A percentile compares a stretch with the other conserved stretches of the same genome.
Evolutionary conservation across 2,797 vertebrate genomes (phyloP).

Genomic region (Pseudochirops corinnae): DNA sequence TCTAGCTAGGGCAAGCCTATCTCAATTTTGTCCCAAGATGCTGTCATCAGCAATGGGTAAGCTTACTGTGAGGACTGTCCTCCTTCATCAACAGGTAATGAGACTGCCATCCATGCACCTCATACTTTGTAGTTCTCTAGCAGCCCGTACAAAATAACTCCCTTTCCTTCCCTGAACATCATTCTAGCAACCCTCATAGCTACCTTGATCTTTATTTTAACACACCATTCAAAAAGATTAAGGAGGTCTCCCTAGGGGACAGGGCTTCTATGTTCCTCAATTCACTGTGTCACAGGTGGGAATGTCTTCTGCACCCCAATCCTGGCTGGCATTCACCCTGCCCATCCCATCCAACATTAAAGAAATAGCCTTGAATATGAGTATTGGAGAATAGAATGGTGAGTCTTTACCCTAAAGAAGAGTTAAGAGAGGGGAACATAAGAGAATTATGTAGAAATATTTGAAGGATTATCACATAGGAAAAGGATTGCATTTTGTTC

Average conservation of each 20-base stretch:
- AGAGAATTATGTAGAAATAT: background rate
- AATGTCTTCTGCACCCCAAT: background rate
- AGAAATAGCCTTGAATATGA: background rate
- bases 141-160: background rate
- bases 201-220: background rate
- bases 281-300: background rate
- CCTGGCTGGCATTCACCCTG: background rate
- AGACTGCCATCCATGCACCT: background rate
- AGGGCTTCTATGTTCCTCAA: background rate
- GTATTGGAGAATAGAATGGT: background rate
- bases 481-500: background rate
- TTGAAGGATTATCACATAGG: background rate
- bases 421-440: background rate
- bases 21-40: background rate
- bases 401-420: background rate
- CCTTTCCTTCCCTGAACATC: background rate
- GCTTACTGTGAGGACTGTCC: background rate
- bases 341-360: background rate
- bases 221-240: background rate
- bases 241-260: background rate
- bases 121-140: background rate
- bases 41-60: background rate
- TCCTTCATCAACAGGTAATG: background rate
- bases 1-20: background rate
- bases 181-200: background rate